A percentile compares a stretch with the other conserved stretches of the same genome.
These are phyloP conservation scores for Agriopis aurantiaria DNA, from an alignment of 2,888 invertebrate genomes.

Conservation along the genomic window DNA sequence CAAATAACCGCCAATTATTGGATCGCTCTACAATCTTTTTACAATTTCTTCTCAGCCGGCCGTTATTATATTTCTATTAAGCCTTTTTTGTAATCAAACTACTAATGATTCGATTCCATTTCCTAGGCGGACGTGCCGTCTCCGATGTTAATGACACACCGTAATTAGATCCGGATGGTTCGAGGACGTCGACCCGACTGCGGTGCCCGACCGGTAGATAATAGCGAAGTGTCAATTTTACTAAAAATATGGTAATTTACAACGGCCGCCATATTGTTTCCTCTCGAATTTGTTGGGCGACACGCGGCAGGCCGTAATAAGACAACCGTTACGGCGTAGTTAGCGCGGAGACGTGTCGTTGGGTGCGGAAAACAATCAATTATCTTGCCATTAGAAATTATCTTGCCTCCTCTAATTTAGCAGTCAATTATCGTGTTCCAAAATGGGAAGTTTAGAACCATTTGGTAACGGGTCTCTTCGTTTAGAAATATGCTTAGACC, in stretches of 20 bases:
- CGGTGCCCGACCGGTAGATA: constrained; percentile 78
- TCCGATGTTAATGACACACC: constrained; percentile 84
- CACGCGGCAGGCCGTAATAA: constrained; percentile 45
- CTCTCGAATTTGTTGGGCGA: constrained; percentile 53
- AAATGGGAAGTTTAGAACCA: constrained; percentile 21
- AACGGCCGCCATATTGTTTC: constrained; percentile 65
- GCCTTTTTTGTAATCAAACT: constrained; percentile 87
- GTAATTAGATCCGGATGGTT: constrained; percentile 87
- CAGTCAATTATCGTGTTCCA: constrained; percentile 35
- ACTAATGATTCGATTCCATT: constrained; percentile 87
- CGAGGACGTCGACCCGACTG: constrained; percentile 78
- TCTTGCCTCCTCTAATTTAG: constrained; percentile 41
- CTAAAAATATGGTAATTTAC: constrained; percentile 82
- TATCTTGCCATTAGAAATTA: constrained; percentile 44
- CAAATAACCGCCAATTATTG: constrained; percentile 86
- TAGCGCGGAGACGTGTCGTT: constrained; percentile 31
- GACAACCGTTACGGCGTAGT: constrained; percentile 40
- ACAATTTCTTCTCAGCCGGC: constrained; percentile 84
- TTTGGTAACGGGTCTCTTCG: constrained; percentile 38
- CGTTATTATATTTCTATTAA: constrained; percentile 87
- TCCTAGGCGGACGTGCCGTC: constrained; percentile 86
- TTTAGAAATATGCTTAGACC: constrained; percentile 32
- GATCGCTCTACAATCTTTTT: constrained; percentile 86
- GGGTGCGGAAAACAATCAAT: constrained; percentile 37
- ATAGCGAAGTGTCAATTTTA: constrained; percentile 82